Evolutionary conservation across 23 tunicate species (phyloP).

Genomic region (Botrylloides violaceus): DNA sequence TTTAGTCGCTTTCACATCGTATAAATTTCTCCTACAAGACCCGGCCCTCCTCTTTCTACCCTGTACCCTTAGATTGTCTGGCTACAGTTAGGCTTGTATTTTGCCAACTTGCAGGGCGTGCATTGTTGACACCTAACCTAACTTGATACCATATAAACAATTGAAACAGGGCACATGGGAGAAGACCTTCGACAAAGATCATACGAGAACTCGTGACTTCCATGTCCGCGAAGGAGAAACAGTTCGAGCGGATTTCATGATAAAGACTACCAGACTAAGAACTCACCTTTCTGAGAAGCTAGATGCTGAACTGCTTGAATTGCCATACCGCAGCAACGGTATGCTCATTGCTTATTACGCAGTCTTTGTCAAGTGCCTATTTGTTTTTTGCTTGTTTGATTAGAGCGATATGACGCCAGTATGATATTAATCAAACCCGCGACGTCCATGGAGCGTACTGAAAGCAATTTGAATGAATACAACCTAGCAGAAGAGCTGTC

Average conservation of each 20-base stretch:
- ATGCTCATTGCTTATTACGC: too few species aligned
- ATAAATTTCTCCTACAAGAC: too few species aligned
- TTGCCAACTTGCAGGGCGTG: too few species aligned
- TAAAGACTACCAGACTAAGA: not conserved
- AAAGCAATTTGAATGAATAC: not conserved
- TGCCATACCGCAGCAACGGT: not conserved
- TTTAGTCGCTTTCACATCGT: too few species aligned
- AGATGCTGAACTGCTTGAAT: not conserved
- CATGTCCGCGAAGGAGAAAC: not conserved
- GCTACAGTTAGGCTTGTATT: too few species aligned
- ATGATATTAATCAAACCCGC: not conserved
- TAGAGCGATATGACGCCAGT: not conserved
- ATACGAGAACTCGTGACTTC: not conserved
- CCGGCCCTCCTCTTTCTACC: too few species aligned
- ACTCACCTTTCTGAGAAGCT: not conserved
- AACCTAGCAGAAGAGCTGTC: not conserved
- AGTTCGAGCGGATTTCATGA: not conserved
- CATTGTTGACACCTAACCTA: too few species aligned
- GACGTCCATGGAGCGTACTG: not conserved
- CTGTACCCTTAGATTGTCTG: too few species aligned
- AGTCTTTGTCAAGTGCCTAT: too few species aligned
- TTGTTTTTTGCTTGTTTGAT: too few species aligned
- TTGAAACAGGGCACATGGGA: not conserved
- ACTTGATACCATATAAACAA: too few species aligned
- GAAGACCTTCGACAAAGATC: not conserved